phyloP scores from a whole-genome alignment of 2,113 vertebrate species.

The Tachuris rubrigastra region DNA sequence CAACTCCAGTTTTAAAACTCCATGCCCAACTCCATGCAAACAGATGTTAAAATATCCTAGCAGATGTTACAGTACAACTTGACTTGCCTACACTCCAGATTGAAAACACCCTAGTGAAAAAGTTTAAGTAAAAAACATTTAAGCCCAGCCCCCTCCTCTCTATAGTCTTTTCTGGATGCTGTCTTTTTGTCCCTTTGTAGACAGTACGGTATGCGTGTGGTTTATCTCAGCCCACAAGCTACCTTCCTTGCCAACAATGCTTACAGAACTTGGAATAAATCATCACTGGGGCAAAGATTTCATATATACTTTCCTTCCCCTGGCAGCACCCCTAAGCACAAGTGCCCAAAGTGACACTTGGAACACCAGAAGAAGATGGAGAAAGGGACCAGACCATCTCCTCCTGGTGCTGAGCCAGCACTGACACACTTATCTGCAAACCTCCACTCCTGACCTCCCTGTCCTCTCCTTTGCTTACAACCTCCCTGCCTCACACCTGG shows the following conservation, averaged over 20 bases:
- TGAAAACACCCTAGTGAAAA: background rate
- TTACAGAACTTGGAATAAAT: background rate
- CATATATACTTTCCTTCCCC: background rate
- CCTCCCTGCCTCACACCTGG: background rate
- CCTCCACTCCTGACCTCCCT: background rate
- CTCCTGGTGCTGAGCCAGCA: background rate
- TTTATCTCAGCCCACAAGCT: background rate
- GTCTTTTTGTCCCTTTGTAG: background rate
- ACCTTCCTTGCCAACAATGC: background rate
- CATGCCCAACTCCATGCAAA: background rate
- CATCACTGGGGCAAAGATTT: background rate
- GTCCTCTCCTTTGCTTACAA: background rate
- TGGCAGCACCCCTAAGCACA: accelerated
- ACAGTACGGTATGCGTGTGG: accelerated
- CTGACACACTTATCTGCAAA: background rate
- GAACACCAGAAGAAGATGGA: background rate
- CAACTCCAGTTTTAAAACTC: background rate
- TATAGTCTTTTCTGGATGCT: background rate
- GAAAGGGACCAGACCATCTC: background rate
- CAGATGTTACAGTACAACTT: conserved; percentile 8
- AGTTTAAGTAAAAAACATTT: background rate
- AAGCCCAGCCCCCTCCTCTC: background rate
- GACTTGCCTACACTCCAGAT: background rate
- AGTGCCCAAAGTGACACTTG: accelerated
- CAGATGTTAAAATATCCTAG: conserved; percentile 7